Base-by-base conservation (phyloP, 2,888 invertebrate genomes). In the Perizoma flavofasciatum region DNA sequence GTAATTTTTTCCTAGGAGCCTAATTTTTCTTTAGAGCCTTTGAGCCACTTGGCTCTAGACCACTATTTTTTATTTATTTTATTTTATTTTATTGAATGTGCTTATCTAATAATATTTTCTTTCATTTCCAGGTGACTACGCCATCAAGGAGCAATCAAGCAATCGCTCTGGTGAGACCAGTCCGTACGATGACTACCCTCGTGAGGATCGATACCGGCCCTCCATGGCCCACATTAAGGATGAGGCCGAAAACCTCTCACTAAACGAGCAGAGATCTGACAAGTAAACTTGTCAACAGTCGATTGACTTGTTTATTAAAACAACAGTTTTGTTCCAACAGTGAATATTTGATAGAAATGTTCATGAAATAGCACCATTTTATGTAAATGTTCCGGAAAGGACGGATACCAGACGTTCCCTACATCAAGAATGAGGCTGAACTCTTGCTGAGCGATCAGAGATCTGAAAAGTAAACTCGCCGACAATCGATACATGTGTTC, bases 241-340 rank as follows among this genome's bases (percentile, higher is more conserved):
- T 61, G 92, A 93, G 70, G 92, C 92, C 0, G 92, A 93, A 63
- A 93, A 93, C 72, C 77, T 93, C 6, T 93, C 92, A 5, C 86
- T 92, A 55, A 92, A 92, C 74, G 91, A 91, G 73, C 90, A 91
- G 70, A 87, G 92, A 83, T 87, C 88, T 82, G 92, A 92, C 69
- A 92, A 91, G 76, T 91, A 89, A 80, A 75, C 51, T 9, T 6
- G 11, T 46, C 8, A 46, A 46, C 9, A 9, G n/a, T n/a, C n/a
- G n/a, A n/a, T n/a, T n/a, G n/a, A n/a, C n/a, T n/a, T 46, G 46
- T 32, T 33, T n/a, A n/a, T n/a, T n/a, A n/a, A n/a, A n/a, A n/a
- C 46, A 44, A 35, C 35, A 35, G 35, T n/a, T 35, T 35, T 44
- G 4, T 41, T 2, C n/a, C 41, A n/a, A n/a, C n/a, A 6, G 5